Base-by-base conservation (phyloP, 2,797 vertebrate species). In the Salarias fasciatus region DNA sequence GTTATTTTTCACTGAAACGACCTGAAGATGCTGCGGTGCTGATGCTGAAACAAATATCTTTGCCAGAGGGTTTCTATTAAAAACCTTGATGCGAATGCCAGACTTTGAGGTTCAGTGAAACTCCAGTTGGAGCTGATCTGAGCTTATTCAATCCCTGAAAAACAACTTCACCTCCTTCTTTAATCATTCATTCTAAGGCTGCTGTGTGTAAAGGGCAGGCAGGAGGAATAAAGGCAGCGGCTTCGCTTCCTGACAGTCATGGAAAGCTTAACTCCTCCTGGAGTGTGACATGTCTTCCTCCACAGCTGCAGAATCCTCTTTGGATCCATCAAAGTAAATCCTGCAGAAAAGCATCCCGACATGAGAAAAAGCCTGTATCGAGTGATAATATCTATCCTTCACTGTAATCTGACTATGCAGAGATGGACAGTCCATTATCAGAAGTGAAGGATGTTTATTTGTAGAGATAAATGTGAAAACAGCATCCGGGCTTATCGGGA, bases 1-100 rank as follows among this genome's bases (percentile, higher is more conserved):
- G 53, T 24, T 35, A 35, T 44, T 63, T 80, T 87, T 87, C 61
- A 80, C 87, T 90, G 72, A 88, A 88, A 83, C 71, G 79, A 91
- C 88, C 83, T 63, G 51, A 77, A 69, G 69, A 80, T 45, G 63
- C 67, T 74, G 58, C 13, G 30, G 54, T 53, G 51, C 52, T 14
- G n/a, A 72, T 53, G 51, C 52, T 14, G n/a, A 72, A 61, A 67
- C 40, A 63, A 72, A 68, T 33, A 49, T 68, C 10, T 45, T 37
- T 57, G 42, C 68, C 68, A 72, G 61, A 75, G 47, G 42, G 14
- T 50, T 59, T 69, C 58, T 62, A 79, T 57, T 69, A 60, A 79
- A 70, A 80, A 50, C 43, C 41, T 45, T 35, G 41, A 71, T 38
- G 42, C 8, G 33, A 14, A 42, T 69, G 74, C 61, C 69, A 75